Conservation (phyloP, 1,140 invertebrate species). For the Antheraea mylitta region DNA sequence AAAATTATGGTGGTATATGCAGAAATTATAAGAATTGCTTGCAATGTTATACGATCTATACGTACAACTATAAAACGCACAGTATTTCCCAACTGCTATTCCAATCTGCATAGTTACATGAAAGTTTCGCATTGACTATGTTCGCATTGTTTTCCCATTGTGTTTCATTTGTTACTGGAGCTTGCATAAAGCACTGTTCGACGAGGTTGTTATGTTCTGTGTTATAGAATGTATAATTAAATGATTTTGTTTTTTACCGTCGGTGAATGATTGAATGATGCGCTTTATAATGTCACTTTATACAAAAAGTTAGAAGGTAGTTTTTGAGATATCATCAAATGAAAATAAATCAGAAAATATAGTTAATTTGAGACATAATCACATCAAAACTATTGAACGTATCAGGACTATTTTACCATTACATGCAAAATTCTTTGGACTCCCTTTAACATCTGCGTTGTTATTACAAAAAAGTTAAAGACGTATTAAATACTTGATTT, state of each 20-base stretch:
- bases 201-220: not conserved
- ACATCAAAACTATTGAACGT: too few species aligned
- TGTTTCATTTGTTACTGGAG: constrained; percentile 5
- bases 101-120: constrained; percentile 29
- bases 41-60: not conserved
- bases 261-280: too few species aligned
- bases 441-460: too few species aligned
- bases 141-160: constrained; percentile 30
- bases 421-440: too few species aligned
- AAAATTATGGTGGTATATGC: too few species aligned
- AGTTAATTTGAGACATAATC: too few species aligned
- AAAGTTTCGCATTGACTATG: constrained; percentile 39
- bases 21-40: not conserved
- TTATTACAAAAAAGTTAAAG: too few species aligned
- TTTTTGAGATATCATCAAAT: too few species aligned
- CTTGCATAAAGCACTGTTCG: not conserved
- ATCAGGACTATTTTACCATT: too few species aligned
- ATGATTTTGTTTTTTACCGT: not conserved
- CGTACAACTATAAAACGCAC: not conserved
- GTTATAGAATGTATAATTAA: not conserved
- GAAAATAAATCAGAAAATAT: too few species aligned
- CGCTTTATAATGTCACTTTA: not conserved
- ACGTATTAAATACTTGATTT: too few species aligned
- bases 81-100: constrained; percentile 16
- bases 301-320: too few species aligned